Base-by-base conservation (phyloP, 2,888 invertebrate genomes). In the Chydorus sphaericus region DNA sequence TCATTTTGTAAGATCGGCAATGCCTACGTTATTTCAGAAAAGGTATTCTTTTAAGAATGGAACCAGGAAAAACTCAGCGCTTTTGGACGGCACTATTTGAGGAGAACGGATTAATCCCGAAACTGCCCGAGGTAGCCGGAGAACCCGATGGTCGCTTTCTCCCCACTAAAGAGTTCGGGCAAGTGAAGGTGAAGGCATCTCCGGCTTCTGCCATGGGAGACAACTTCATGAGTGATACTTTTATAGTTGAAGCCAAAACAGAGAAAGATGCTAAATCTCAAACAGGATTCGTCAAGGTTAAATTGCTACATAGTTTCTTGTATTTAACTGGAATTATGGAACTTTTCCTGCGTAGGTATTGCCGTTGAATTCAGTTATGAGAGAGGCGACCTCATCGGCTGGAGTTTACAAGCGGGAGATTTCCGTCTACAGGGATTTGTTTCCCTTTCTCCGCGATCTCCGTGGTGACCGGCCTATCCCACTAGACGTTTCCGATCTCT, bases 151-250 rank as follows among this genome's bases (percentile, higher is more conserved):
- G 28, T n/a, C n/a, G n/a, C n/a, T n/a, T n/a, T n/a, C n/a, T n/a
- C n/a, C n/a, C n/a, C n/a, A n/a, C n/a, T n/a, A n/a, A n/a, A n/a
- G n/a, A n/a, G n/a, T n/a, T n/a, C n/a, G n/a, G n/a, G n/a, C n/a
- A n/a, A n/a, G n/a, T n/a, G n/a, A n/a, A n/a, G n/a, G n/a, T 26
- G 26, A 28, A 6, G 7, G 14, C 7, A 23, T 16, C 8, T 23
- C 14, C 26, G 20, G 28, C 26, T 23, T 26, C 10, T 44, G 7
- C 44, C 44, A 1, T 2, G 4, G 52, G 52, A 4, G 52, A 52
- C 36, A 52, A 52, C 33, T 52, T 33, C 37, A 33, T 52, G 36
- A 52, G 52, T 26, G 52, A 52, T n/a, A 36, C 52, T 4, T 52
- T 33, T 36, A 33, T 23, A 6, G 36, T 36, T 7, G 18, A 8